Evolutionary conservation across 2,888 invertebrate species (phyloP).

Genomic region (Iphiclides podalirius): DNA sequence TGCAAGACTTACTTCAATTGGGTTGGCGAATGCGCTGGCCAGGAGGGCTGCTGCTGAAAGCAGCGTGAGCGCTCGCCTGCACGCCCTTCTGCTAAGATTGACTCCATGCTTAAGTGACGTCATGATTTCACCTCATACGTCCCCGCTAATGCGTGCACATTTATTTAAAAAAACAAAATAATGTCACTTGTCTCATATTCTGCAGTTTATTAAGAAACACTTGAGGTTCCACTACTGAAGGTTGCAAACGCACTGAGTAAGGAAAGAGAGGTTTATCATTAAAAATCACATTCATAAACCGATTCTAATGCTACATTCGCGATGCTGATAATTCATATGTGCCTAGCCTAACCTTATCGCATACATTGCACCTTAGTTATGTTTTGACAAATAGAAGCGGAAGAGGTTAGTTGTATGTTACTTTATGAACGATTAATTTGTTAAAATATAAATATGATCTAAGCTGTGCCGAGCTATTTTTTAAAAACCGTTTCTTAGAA

Average conservation of each 20-base stretch:
- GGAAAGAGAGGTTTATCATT: constrained; percentile 15
- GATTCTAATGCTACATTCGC: constrained; percentile 44
- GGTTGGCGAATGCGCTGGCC: constrained; percentile 43
- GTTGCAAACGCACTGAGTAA: not conserved
- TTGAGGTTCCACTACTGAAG: not conserved
- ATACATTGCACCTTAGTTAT: constrained; percentile 23
- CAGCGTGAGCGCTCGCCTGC: constrained; percentile 69
- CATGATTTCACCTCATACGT: constrained; percentile 51
- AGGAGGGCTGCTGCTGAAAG: constrained; percentile 30
- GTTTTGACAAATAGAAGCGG: too few relatives aligned
- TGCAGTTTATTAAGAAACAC: constrained; percentile 4
- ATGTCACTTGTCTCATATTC: constrained; percentile 1
- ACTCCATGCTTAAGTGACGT: constrained; percentile 84
- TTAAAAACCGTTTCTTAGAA: too few relatives aligned
- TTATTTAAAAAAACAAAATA: constrained; percentile 26
- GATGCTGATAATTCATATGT: constrained; percentile 46
- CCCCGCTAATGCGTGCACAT: constrained; percentile 46
- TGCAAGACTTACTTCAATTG: constrained; percentile 63
- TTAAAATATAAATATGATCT: too few relatives aligned
- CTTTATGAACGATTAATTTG: too few relatives aligned
- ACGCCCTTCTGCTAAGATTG: constrained; percentile 84
- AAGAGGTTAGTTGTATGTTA: too few relatives aligned
- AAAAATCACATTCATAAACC: constrained; percentile 23
- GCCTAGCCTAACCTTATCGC: constrained; percentile 5
- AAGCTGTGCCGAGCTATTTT: too few relatives aligned